Base-by-base conservation (phyloP, 2,888 invertebrate species). In the Cephus pulcher region DNA sequence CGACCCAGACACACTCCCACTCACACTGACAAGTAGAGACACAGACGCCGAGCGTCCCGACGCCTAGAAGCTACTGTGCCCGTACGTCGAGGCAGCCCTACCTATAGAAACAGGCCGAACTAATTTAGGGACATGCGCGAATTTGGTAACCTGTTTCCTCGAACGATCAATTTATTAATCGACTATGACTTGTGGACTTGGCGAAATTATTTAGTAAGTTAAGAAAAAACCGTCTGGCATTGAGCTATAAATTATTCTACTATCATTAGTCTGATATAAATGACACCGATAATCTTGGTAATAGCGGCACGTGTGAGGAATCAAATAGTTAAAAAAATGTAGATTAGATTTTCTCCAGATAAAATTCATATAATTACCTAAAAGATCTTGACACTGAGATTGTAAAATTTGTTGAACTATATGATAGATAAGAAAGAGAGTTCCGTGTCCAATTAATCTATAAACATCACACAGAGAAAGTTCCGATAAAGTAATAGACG, bases 81-180 rank as follows among this genome's bases (percentile, higher is more conserved):
- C 82, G 83, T 6, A 80, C 82, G 79, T 73, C 79, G 81, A 70
- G 11, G 77, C 82, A 77, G 83, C 79, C 80, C 70, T 68, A 77
- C 74, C 76, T 79, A 69, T 76, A 76, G 56, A 56, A 56, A 73
- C 80, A 76, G 75, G 75, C 74, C 75, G 80, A 75, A 75, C 80
- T 74, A 80, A 81, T 80, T 83, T 82, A 79, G 80, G 56, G 84
- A 83, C 87, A 87, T 87, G 87, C 87, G 87, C 87, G 82, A 80
- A 78, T 80, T 81, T 70, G 74, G 69, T 77, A 73, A 56, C 23
- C 56, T 23, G 56, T 23, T 23, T 23, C 56, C 15, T 9, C 9
- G 56, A 56, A 40, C 23, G 40, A 40, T 40, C 6, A 23, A 40
- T 40, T 23, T 40, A 23, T 23, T 40, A 40, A 40, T 40, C 40